Percentiles rank a stretch among this genome's conserved stretches.
Conservation (phyloP, 2,888 invertebrate species). For the Lasioglossum malachurum region DNA sequence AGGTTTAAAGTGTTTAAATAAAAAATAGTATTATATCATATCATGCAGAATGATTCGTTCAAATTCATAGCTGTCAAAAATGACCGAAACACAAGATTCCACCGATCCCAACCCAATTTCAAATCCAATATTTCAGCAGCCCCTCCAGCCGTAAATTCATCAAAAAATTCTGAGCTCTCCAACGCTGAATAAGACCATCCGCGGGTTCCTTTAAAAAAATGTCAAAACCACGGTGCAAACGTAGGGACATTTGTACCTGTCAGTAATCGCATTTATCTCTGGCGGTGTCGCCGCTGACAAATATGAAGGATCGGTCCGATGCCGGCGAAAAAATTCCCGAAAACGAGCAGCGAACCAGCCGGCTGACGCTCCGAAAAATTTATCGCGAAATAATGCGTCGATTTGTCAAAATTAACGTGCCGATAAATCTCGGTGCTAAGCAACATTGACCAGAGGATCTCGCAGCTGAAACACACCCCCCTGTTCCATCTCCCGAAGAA, state of each 20-base stretch:
- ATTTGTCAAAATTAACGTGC: conserved; percentile 54
- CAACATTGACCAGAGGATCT: neutral
- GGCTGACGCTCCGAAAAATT: conserved; percentile 50
- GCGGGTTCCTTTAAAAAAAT: conserved; percentile 31
- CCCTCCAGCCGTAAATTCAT: neutral
- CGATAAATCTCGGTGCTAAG: conserved; percentile 44
- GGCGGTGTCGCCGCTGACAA: conserved; percentile 52
- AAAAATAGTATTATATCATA: too few relatives aligned
- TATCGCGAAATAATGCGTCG: conserved; percentile 61
- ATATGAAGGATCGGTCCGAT: conserved; percentile 65
- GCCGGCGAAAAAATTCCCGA: conserved; percentile 50
- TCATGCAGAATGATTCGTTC: too few relatives aligned
- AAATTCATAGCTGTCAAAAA: neutral
- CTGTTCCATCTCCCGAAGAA: neutral
- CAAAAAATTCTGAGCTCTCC: neutral
- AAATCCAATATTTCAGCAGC: neutral
- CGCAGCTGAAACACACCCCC: neutral
- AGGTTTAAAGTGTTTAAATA: too few relatives aligned
- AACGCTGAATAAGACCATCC: conserved; percentile 9
- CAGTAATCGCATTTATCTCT: conserved; percentile 71
- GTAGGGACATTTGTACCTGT: conserved; percentile 70
- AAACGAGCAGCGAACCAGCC: conserved; percentile 62
- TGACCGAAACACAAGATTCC: neutral
- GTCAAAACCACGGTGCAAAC: conserved; percentile 54
- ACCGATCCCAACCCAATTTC: neutral